phyloP scores from a whole-genome alignment of 92 coral and sea anemone genomes.

The Parazoanthus swiftii region DNA sequence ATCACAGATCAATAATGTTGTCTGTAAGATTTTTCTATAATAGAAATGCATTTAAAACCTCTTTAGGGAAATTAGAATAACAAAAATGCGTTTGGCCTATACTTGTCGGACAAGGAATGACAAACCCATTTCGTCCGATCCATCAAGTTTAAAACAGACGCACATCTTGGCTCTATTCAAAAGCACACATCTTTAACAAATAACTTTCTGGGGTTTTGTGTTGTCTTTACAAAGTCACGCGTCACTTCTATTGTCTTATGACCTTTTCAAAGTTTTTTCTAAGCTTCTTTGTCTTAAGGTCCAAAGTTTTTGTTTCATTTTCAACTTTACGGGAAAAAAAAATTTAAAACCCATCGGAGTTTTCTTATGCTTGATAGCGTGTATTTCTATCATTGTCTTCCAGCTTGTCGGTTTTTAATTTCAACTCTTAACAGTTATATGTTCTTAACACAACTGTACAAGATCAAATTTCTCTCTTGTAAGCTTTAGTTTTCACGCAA shows the following conservation, averaged over 20 bases:
- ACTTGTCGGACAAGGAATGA: constrained; percentile 3
- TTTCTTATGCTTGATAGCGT: background rate
- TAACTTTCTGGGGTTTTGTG: constrained; percentile 28
- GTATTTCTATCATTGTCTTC: background rate
- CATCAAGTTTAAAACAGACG: constrained; percentile 4
- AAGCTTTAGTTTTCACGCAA: no score
- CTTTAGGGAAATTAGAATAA: constrained; percentile 52
- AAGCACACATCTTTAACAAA: constrained; percentile 13
- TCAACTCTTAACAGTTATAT: background rate
- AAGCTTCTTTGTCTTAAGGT: constrained; percentile 17
- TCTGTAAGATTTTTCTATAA: constrained; percentile 53
- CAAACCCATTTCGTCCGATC: background rate
- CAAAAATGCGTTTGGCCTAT: constrained; percentile 35
- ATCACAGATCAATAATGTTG: constrained; percentile 60
- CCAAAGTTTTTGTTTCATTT: constrained; percentile 30
- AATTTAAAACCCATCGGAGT: constrained; percentile 18
- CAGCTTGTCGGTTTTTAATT: background rate
- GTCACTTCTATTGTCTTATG: constrained; percentile 20
- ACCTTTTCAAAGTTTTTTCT: constrained; percentile 40
- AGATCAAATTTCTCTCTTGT: background rate
- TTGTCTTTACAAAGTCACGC: constrained; percentile 46
- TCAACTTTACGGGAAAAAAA: background rate
- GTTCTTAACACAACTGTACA: background rate
- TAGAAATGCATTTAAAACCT: constrained; percentile 57
- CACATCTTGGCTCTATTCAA: constrained; percentile 21